Evolutionary conservation across 2,113 vertebrate genomes (phyloP).

Genomic region (Malurus alboscapulatus): DNA sequence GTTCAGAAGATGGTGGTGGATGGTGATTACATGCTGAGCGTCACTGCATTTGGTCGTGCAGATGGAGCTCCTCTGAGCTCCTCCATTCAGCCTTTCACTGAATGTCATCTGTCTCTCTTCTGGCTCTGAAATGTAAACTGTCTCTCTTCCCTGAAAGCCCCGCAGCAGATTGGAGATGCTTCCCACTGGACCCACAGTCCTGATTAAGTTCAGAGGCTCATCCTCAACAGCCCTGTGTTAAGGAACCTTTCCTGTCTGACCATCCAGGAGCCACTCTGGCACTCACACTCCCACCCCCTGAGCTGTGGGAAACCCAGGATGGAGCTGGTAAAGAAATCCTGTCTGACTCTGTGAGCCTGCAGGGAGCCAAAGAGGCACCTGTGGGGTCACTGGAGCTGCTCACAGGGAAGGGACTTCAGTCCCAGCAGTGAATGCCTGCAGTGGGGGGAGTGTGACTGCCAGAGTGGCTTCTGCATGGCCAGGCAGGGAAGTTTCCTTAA

Average conservation of each 20-base stretch:
- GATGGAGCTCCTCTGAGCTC: neutral
- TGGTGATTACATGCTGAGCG: neutral
- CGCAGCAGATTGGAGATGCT: neutral
- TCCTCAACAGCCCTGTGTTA: neutral
- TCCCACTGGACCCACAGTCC: neutral
- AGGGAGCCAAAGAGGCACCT: neutral
- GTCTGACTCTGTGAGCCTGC: neutral
- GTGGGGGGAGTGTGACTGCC: neutral
- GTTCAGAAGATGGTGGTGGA: neutral
- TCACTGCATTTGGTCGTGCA: neutral
- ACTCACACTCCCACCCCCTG: neutral
- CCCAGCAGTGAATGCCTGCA: neutral
- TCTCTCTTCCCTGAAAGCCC: neutral
- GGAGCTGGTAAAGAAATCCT: neutral
- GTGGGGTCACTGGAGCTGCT: neutral
- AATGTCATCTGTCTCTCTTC: neutral
- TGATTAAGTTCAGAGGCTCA: neutral
- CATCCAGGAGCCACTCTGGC: neutral
- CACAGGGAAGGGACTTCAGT: neutral
- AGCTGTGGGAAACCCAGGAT: neutral
- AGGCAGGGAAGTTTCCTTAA: neutral
- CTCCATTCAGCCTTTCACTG: neutral
- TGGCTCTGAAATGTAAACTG: neutral
- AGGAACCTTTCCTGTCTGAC: neutral
- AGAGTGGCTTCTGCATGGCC: neutral